Base-by-base conservation (phyloP, 1,140 invertebrate species). In the Spodoptera frugiperda region DNA sequence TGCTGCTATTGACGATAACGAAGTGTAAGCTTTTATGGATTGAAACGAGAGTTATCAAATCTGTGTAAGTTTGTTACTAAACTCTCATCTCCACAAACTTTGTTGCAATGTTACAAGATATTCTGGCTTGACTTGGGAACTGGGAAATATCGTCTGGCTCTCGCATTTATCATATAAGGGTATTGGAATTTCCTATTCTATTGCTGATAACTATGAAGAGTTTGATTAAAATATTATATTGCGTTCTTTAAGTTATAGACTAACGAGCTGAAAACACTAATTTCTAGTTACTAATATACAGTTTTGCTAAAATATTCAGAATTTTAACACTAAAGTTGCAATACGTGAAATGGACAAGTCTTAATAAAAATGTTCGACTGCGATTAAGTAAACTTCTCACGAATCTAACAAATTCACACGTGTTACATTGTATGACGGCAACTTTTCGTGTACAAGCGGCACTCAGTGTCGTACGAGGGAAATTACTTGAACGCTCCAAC, bases 1-100 rank as follows among this genome's bases (percentile, higher is more conserved):
- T 82, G 76, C 84, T 76, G 63, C 78, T 84, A 89, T 90, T 86
- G 87, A 87, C 83, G 86, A 83, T 87, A 87, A 85, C 85, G 77
- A 76, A 73, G 21, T 67, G 61, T 77, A 82, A 82, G 78, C 71
- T 73, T 46, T 57, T 59, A 59, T 48, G 25, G 59, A 73, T 73
- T 68, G 30, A 55, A 63, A 76, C 33, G 19, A 57, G 14, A 51
- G 49, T 61, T 74, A 74, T 61, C 44, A 61, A 61, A 74, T 74
- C 55, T 59, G 15, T 49, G 39, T n/a, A 51, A 55, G 17, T 57
- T 46, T 48, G n/a, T 54, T 30, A 17, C 39, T 61, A 25, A 74
- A 54, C 12, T 70, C 21, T 70, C 48, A 9, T 15, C 17, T 25
- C 4, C 11, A 53, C 67, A 39, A 54, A 51, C 48, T 70, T 70